Percentiles rank a stretch among this genome's conserved stretches.
These are phyloP conservation scores for Microvelia longipes DNA, from an alignment of 1,140 invertebrate species.

Conservation along the genomic window DNA sequence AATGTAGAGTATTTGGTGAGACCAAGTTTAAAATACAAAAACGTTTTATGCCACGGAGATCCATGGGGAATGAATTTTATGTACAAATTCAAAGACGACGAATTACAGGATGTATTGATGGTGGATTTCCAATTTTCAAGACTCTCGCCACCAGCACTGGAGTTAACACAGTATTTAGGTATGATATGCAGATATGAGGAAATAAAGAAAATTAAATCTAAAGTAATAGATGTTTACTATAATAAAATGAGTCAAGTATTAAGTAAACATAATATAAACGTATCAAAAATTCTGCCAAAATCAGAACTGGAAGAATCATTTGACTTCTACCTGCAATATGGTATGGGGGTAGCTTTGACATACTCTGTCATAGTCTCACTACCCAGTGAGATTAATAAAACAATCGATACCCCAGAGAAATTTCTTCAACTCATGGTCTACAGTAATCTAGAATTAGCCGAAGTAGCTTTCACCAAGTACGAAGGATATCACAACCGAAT, in stretches of 20 bases:
- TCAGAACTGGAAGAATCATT: background rate
- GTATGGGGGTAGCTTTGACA: background rate
- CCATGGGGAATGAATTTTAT: background rate
- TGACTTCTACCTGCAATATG: background rate
- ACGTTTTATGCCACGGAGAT: background rate
- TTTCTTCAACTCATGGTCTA: background rate
- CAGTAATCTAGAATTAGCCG: background rate
- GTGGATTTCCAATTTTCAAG: background rate
- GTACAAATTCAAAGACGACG: background rate
- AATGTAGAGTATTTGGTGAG: background rate
- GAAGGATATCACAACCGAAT: too few relatives aligned
- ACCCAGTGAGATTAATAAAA: background rate
- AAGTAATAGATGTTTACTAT: background rate
- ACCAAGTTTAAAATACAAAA: background rate
- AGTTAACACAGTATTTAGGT: background rate
- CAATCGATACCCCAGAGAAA: background rate
- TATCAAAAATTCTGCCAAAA: background rate
- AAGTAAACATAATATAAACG: background rate
- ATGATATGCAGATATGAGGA: background rate
- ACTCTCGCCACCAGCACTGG: background rate
- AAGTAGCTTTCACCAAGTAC: too few relatives aligned
- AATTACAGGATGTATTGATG: background rate
- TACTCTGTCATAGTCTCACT: background rate
- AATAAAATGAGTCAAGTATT: background rate
- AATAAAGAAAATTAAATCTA: background rate